phyloP scores from a whole-genome alignment of 2,113 vertebrate species.

The Rhinolophus ferrumequinum region DNA sequence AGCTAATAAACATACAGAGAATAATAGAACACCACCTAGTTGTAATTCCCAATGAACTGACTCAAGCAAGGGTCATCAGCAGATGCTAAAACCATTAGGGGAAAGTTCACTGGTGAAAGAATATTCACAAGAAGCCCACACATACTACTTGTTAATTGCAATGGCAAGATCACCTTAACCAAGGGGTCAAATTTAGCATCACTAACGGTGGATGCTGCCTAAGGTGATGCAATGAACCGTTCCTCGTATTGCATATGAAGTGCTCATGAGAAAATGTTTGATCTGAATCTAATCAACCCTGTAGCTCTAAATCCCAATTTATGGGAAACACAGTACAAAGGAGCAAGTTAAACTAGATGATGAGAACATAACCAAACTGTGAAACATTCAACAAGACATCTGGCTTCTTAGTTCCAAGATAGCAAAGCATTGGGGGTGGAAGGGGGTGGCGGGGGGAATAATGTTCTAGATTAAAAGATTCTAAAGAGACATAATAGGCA shows the following conservation, averaged over 20 bases:
- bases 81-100: background rate
- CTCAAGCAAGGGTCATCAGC: background rate
- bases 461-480: conserved; percentile 35
- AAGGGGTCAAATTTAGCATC: background rate
- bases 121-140: background rate
- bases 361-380: background rate
- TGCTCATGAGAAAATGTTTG: background rate
- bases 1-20: background rate
- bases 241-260: background rate
- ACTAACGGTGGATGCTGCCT: background rate
- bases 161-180: background rate
- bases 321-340: background rate
- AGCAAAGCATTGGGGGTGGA: background rate
- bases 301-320: background rate
- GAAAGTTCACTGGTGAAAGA: background rate
- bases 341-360: background rate
- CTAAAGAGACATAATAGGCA: background rate
- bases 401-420: background rate
- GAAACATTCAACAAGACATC: background rate
- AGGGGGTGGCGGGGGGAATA: background rate
- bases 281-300: background rate
- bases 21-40: background rate
- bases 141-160: background rate
- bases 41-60: background rate
- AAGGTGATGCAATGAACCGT: background rate